These are phyloP conservation scores for Polylopha cassiicola DNA, from an alignment of 2,888 invertebrate species.

Conservation along the genomic window DNA sequence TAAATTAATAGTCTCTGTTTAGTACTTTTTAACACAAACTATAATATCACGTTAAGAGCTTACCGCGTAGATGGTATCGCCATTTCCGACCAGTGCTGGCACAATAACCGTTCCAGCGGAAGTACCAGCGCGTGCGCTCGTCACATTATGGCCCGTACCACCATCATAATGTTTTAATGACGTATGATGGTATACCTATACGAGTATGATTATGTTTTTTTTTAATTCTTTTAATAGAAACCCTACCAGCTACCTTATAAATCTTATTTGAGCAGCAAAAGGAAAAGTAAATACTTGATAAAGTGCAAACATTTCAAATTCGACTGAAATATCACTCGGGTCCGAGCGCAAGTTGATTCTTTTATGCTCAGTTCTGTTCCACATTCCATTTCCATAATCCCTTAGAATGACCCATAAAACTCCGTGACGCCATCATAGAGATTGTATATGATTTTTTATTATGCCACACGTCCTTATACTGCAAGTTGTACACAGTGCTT, in stretches of 20 bases:
- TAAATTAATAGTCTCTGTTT: too few species aligned
- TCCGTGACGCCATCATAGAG: slow-evolving; percentile 3
- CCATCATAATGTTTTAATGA: slow-evolving; percentile 23
- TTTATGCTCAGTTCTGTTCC: slow-evolving; percentile 1
- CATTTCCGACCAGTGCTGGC: slow-evolving; percentile 48
- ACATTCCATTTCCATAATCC: slow-evolving; percentile 7
- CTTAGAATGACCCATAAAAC: slow-evolving; percentile 12
- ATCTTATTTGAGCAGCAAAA: too few species aligned
- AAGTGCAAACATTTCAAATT: too few species aligned
- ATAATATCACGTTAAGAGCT: slow-evolving; percentile 32
- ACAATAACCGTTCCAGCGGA: slow-evolving; percentile 54
- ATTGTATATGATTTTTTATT: slow-evolving; percentile 6
- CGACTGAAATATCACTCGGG: too few species aligned
- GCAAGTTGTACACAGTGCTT: too few species aligned
- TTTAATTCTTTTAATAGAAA: too few species aligned
- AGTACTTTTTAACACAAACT: slow-evolving; percentile 26
- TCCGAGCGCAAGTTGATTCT: neutral
- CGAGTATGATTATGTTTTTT: too few species aligned
- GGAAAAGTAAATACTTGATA: too few species aligned
- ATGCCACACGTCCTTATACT: too few species aligned
- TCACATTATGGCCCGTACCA: slow-evolving; percentile 41
- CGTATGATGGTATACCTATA: too few species aligned
- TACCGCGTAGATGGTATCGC: slow-evolving; percentile 50
- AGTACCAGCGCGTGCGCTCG: slow-evolving; percentile 61
- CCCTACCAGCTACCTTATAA: too few species aligned